Conservation (phyloP, 1,140 invertebrate species). For the Micrasema minimum region DNA sequence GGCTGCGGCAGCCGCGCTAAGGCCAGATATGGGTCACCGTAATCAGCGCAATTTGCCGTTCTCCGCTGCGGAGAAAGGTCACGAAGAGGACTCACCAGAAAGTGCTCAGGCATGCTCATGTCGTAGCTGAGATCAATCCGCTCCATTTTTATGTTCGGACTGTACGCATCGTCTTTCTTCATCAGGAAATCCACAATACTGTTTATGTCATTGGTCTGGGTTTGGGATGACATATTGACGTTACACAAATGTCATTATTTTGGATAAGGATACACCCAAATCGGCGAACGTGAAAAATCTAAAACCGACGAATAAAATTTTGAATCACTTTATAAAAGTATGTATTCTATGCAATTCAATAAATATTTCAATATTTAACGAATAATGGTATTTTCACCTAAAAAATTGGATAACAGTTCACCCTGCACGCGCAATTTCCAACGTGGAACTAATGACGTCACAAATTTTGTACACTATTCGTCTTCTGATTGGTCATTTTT, state of each 20-base stretch:
- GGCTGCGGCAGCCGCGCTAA: too few species aligned
- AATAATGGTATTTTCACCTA: constrained; percentile 11
- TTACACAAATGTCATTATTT: constrained; percentile 50
- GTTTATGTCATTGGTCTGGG: constrained; percentile 44
- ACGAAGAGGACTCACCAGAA: constrained; percentile 40
- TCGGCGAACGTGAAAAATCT: neutral
- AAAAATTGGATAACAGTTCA: constrained; percentile 29
- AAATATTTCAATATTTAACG: neutral
- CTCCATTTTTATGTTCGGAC: constrained; percentile 31
- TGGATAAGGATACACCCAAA: constrained; percentile 46
- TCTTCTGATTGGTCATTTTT: constrained; percentile 58
- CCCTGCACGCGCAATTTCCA: constrained; percentile 63
- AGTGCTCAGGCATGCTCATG: constrained; percentile 38
- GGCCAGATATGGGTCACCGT: constrained; percentile 43
- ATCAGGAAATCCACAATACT: constrained; percentile 50
- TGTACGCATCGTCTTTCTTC: constrained; percentile 45
- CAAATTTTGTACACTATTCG: constrained; percentile 61
- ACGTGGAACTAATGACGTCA: constrained; percentile 69
- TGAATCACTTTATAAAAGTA: too few species aligned
- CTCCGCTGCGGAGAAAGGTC: constrained; percentile 47
- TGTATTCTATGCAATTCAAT: neutral
- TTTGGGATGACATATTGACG: constrained; percentile 50
- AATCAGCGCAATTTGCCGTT: constrained; percentile 28
- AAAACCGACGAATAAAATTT: too few species aligned
- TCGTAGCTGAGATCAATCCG: constrained; percentile 30